These are phyloP conservation scores for Scopus umbretta DNA, from an alignment of 2,113 vertebrate genomes.

Conservation along the genomic window DNA sequence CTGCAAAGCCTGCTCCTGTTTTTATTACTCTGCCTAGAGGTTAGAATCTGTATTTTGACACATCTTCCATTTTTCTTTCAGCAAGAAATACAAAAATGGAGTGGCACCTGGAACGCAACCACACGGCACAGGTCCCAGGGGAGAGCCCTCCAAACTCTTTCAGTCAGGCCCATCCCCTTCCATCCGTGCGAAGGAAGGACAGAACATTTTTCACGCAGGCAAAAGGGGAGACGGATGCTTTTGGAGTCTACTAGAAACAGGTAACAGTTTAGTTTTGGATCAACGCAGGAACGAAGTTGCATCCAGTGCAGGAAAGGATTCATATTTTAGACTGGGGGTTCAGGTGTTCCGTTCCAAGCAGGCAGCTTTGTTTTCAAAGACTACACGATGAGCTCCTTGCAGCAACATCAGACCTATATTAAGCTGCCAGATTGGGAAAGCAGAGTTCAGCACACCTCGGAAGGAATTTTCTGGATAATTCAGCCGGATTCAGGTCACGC, in stretches of 20 bases:
- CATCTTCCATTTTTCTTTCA: not conserved
- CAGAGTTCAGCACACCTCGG: not conserved
- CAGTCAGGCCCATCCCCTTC: not conserved
- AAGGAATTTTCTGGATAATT: not conserved
- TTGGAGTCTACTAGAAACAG: not conserved
- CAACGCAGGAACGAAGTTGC: not conserved
- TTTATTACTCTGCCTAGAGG: not conserved
- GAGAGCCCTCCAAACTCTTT: not conserved
- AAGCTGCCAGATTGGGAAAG: not conserved
- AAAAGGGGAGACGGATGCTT: not conserved
- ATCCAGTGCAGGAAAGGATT: not conserved
- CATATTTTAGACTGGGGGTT: not conserved
- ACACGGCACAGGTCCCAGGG: accelerated
- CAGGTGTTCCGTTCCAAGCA: not conserved
- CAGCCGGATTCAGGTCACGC: not conserved
- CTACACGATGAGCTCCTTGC: not conserved
- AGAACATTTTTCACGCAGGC: not conserved
- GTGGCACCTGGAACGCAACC: not conserved
- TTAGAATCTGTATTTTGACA: not conserved
- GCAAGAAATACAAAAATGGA: not conserved
- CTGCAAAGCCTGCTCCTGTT: not conserved
- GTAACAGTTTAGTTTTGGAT: not conserved
- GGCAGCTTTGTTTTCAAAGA: not conserved
- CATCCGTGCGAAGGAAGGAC: not conserved
- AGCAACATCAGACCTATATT: not conserved